Conservation (phyloP, 2,113 vertebrate species). For the Callipepla californica region DNA sequence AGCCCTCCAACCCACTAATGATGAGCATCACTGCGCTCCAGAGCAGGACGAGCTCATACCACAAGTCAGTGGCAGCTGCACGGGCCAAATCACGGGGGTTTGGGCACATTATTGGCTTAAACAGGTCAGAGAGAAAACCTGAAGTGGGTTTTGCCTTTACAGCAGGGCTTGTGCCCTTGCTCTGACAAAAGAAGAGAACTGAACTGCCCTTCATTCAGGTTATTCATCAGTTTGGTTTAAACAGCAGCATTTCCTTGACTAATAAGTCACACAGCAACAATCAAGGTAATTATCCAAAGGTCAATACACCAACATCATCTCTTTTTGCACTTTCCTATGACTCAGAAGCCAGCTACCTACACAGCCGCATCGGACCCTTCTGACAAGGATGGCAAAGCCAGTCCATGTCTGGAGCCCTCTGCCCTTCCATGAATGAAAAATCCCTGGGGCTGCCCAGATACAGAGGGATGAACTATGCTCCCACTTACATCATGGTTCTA, state of each 20-base stretch:
- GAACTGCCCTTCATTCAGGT: not conserved
- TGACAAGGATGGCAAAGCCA: not conserved
- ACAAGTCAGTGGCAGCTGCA: not conserved
- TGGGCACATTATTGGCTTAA: not conserved
- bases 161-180: not conserved
- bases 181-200: not conserved
- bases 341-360: not conserved
- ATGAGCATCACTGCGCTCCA: not conserved
- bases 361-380: not conserved
- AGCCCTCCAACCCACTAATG: not conserved
- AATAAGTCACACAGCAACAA: not conserved
- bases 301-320: not conserved
- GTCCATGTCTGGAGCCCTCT: not conserved
- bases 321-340: not conserved
- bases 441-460: not conserved
- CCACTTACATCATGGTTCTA: not conserved
- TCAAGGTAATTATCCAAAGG: slow-evolving; percentile 29
- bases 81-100: not conserved
- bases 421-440: not conserved
- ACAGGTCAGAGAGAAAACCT: not conserved
- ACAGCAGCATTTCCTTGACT: not conserved
- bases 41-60: not conserved
- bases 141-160: not conserved
- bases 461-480: not conserved
- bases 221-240: not conserved